These are phyloP conservation scores for Pagetopsis macropterus DNA, from an alignment of 2,797 vertebrate genomes.

Conservation along the genomic window DNA sequence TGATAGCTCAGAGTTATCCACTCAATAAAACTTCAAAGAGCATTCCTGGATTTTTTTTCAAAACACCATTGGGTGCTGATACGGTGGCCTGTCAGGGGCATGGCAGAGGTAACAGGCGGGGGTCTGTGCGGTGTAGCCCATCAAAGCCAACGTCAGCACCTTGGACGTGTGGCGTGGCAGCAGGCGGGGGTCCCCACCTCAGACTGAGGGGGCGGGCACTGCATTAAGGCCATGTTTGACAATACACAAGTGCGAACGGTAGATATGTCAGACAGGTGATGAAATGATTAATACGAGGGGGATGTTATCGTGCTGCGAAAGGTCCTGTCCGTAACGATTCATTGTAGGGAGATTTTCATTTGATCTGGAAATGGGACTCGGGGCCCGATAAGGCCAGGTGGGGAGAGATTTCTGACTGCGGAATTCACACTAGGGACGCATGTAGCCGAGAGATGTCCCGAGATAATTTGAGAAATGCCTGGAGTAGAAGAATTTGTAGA, in stretches of 20 bases:
- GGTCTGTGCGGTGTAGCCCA: conserved; percentile 57
- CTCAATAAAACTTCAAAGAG: conserved; percentile 82
- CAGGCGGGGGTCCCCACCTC: conserved; percentile 18
- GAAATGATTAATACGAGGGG: conserved; percentile 65
- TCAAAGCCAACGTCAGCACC: conserved; percentile 54
- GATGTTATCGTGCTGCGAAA: conserved; percentile 55
- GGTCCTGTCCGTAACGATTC: conserved; percentile 68
- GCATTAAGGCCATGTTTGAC: conserved; percentile 53
- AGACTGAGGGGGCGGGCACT: not conserved
- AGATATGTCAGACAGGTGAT: conserved; percentile 61
- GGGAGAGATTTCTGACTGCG: conserved; percentile 63
- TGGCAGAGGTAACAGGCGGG: conserved; percentile 53
- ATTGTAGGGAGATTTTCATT: conserved; percentile 68
- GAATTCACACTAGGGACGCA: conserved; percentile 40
- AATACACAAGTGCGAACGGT: conserved; percentile 56
- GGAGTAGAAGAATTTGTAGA: conserved; percentile 58
- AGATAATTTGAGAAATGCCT: conserved; percentile 49
- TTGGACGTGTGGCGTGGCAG: conserved; percentile 25
- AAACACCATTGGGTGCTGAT: conserved; percentile 65
- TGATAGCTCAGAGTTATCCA: conserved; percentile 74
- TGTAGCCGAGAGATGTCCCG: conserved; percentile 39
- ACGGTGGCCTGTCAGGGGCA: conserved; percentile 44
- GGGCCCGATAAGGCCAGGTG: conserved; percentile 52
- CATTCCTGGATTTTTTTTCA: conserved; percentile 68
- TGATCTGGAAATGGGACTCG: conserved; percentile 60